Percentiles rank a stretch among this genome's conserved stretches.
phyloP scores from a whole-genome alignment of 2,113 vertebrate genomes.

The Arizona elegans region DNA sequence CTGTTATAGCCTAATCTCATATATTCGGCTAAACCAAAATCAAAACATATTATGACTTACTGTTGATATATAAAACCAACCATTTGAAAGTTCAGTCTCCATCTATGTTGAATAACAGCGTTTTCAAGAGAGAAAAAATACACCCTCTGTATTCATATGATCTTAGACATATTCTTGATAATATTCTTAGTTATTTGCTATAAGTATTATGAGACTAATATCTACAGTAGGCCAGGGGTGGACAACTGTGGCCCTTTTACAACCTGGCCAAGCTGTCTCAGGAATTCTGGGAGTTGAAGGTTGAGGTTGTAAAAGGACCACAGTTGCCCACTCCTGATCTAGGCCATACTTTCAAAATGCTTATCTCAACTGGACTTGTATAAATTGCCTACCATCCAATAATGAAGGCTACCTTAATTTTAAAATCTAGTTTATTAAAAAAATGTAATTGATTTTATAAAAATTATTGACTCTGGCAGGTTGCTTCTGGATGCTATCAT shows the following conservation, averaged over 20 bases:
- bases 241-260: too few species aligned
- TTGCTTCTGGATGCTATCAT: not conserved
- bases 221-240: too few species aligned
- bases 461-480: constrained; percentile 13
- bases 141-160: not conserved
- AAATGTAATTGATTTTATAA: constrained; percentile 14
- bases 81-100: not conserved
- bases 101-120: not conserved
- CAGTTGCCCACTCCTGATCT: too few species aligned
- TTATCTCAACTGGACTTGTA: not conserved
- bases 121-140: not conserved
- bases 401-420: not conserved
- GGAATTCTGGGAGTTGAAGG: too few species aligned
- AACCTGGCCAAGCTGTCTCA: too few species aligned
- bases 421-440: not conserved
- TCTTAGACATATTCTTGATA: not conserved
- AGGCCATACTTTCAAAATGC: not conserved
- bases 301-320: too few species aligned
- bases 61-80: not conserved
- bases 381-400: not conserved
- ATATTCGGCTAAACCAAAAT: not conserved
- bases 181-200: not conserved
- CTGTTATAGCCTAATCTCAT: not conserved
- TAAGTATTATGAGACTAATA: not conserved
- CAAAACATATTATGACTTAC: not conserved